Conservation (phyloP, 2,888 invertebrate species). For the Dione juno region DNA sequence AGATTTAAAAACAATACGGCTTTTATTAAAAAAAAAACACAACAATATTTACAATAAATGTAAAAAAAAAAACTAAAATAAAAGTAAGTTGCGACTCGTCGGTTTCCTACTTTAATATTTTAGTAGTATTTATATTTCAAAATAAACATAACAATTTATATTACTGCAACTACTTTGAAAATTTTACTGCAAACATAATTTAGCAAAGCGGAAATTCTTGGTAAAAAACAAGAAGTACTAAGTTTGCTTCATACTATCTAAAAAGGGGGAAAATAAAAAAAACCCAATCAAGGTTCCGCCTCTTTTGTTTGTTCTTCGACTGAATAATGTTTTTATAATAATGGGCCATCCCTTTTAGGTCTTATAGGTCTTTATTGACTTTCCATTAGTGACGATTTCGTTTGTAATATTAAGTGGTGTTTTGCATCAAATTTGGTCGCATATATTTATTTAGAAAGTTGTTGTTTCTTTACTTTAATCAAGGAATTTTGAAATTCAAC, state of each 20-base stretch:
- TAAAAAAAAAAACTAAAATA: no score
- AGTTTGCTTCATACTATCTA: slow-evolving; percentile 17
- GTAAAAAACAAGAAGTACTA: slow-evolving; percentile 14
- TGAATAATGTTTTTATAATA: slow-evolving; percentile 7
- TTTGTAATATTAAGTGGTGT: neutral
- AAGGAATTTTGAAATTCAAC: no score
- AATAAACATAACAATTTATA: slow-evolving; percentile 18
- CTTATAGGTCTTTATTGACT: slow-evolving; percentile 20
- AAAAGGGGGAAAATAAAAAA: slow-evolving; percentile 30
- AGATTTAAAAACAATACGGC: no score
- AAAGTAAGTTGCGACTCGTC: neutral
- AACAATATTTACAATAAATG: no score
- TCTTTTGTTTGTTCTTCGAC: slow-evolving; percentile 14
- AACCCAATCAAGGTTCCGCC: slow-evolving; percentile 6
- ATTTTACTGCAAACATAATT: slow-evolving; percentile 23
- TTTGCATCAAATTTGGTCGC: neutral
- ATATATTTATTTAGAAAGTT: no score
- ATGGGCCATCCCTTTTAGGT: neutral
- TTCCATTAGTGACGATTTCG: slow-evolving; percentile 11
- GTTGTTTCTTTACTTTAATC: no score
- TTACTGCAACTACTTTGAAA: slow-evolving; percentile 1
- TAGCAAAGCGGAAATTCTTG: slow-evolving; percentile 31
- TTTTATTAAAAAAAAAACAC: no score
- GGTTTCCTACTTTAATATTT: neutral
- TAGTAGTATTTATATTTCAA: neutral